Base-by-base conservation (phyloP, 2,113 vertebrate species). In the Malurus cyaneus region DNA sequence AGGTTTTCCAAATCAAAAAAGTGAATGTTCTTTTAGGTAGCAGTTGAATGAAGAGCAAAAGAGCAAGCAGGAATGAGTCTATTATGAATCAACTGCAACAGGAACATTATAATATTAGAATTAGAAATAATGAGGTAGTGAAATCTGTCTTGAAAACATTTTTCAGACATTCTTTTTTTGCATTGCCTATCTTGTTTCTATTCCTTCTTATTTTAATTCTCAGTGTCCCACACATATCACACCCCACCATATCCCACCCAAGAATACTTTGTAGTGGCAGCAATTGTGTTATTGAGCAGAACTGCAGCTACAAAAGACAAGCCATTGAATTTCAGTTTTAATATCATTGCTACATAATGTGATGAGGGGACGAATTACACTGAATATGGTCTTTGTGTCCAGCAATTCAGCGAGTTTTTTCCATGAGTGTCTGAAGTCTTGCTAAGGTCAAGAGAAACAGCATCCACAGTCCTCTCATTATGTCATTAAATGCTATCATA, bases 61-160 rank as follows among this genome's bases (percentile, higher is more conserved):
- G 70, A 88, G 69, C 14, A 90, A 86, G 57, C 8, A 86, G 81
- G 82, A 93, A 20, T 70, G 14, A 95, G 65, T 82, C 46, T 76
- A 34, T 60, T 32, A 71, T 39, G 57, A 94, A 80, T 92, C 29
- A 88, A 65, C 36, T 81, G 26, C 24, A 94, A 86, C 34, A 82
- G 53, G 88, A 93, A 9, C 20, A 74, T 80, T 92, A 29, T 39
- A 90, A 80, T n/a, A 59, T 76, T 32, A 83, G 39, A 56, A 64
- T 91, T 73, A 84, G 34, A 97, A 96, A 93, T 93, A 80, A 94
- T 62, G 31, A 87, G 12, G 39, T 69, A n/a, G 32, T 44, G 10
- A 91, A 93, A 79, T 65, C 39, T 53, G 7, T 54, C 72, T 71
- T 52, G 31, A 85, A 83, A 71, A 60, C 5, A 9, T 88, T 78